Conservation (phyloP, 1,140 invertebrate species). For the Brachionus angularis region DNA sequence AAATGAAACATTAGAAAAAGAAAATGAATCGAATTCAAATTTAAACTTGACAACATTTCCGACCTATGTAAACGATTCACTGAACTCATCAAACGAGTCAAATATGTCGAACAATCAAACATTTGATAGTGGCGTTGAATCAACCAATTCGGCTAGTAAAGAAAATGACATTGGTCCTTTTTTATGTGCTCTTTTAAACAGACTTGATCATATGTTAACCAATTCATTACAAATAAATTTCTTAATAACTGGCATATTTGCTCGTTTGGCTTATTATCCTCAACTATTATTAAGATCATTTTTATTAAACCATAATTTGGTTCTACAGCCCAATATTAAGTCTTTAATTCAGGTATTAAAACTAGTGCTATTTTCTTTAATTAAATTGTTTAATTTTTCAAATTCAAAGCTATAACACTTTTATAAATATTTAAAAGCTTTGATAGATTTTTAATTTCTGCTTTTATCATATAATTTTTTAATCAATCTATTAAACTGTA, state of each 20-base stretch:
- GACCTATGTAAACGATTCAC: conserved; percentile 4
- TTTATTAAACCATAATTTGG: conserved; percentile 76
- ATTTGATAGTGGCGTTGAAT: conserved; percentile 41
- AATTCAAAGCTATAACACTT: too few relatives aligned
- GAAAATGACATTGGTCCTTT: conserved; percentile 67
- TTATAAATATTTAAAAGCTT: too few relatives aligned
- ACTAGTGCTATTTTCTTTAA: too few relatives aligned
- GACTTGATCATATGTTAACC: conserved; percentile 75
- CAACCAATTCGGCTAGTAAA: not conserved
- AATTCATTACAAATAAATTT: conserved; percentile 82
- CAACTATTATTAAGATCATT: conserved; percentile 80
- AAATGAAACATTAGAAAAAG: not conserved
- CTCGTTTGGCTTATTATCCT: conserved; percentile 77
- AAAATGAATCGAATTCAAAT: too few relatives aligned
- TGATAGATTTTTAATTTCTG: too few relatives aligned
- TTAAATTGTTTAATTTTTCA: too few relatives aligned
- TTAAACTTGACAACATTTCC: conserved; percentile 17
- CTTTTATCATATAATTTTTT: too few relatives aligned
- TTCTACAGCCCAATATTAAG: conserved; percentile 80
- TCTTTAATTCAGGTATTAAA: conserved; percentile 82
- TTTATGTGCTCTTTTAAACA: conserved; percentile 72
- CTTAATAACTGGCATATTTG: conserved; percentile 78
- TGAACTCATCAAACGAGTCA: conserved; percentile 20
- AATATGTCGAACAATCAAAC: conserved; percentile 12
- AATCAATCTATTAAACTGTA: too few relatives aligned